Conservation (phyloP, 2,113 vertebrate species). For the Carassius gibelio region DNA sequence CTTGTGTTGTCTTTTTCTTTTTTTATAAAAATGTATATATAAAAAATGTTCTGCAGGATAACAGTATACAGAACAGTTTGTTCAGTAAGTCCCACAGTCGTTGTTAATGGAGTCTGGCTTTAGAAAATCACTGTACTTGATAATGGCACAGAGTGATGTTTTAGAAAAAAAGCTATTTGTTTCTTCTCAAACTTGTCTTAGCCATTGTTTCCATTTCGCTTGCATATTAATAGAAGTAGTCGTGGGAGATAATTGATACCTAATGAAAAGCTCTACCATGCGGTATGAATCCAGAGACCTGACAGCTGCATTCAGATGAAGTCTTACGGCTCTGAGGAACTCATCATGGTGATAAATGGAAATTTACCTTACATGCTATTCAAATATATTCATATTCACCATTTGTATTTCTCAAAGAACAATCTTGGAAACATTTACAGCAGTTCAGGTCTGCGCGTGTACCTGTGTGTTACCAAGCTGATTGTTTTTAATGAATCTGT, state of each 20-base stretch:
- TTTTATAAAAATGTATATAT: too few relatives aligned
- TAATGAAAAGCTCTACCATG: not conserved
- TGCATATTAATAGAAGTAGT: slow-evolving; percentile 2
- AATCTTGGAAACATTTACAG: not conserved
- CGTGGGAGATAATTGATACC: slow-evolving; percentile 27
- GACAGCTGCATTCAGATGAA: slow-evolving; percentile 18
- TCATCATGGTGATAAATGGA: not conserved
- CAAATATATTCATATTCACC: not conserved
- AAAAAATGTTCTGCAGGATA: too few relatives aligned
- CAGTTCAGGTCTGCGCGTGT: not conserved
- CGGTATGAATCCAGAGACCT: not conserved
- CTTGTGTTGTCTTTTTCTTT: too few relatives aligned
- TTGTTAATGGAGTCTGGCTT: not conserved
- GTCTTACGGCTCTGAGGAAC: not conserved
- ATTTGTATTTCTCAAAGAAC: not conserved
- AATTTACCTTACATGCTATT: not conserved
- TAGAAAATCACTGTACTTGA: not conserved
- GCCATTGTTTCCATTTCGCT: slow-evolving; percentile 15
- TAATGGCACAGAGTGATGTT: not conserved
- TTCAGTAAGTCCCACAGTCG: not conserved
- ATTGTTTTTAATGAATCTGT: not conserved
- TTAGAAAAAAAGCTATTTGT: not conserved
- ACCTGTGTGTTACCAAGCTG: not conserved
- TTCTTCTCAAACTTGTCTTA: not conserved
- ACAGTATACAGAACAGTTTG: not conserved